Evolutionary conservation across 2,797 vertebrate genomes (phyloP).

Genomic region (Gymnodraco acuticeps): DNA sequence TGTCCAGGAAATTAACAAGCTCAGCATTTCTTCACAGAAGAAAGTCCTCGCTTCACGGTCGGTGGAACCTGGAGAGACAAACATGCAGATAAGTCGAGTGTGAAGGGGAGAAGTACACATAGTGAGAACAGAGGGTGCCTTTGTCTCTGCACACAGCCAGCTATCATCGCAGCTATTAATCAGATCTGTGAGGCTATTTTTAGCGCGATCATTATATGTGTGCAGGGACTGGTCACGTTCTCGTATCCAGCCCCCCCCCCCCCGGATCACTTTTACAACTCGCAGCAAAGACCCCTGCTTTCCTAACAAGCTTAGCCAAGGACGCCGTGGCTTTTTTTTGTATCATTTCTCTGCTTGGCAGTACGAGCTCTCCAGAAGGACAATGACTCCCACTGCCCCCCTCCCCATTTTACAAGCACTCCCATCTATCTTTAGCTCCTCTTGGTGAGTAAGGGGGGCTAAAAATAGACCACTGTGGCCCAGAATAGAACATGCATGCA

Average conservation of each 20-base stretch:
- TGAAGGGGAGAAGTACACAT: neutral
- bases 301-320: conserved; percentile 58
- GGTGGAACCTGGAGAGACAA: conserved; percentile 91
- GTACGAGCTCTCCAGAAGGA: conserved; percentile 46
- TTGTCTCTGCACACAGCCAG: conserved; percentile 43
- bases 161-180: conserved; percentile 60
- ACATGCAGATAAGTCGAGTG: neutral
- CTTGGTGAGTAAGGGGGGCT: conserved; percentile 57
- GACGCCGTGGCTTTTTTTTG: conserved; percentile 40
- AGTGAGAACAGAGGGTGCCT: conserved; percentile 43
- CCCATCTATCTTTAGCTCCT: conserved; percentile 78
- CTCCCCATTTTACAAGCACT: conserved; percentile 28
- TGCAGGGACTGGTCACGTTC: neutral
- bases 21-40: conserved; percentile 97
- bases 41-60: conserved; percentile 92
- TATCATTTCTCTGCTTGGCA: conserved; percentile 36
- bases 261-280: conserved; percentile 65
- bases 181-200: conserved; percentile 69
- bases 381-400: conserved; percentile 11
- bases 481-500: conserved; percentile 63
- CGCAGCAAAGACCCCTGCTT: conserved; percentile 32
- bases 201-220: conserved; percentile 42
- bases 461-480: conserved; percentile 69
- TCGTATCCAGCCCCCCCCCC: conserved; percentile 9
- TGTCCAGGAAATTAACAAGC: conserved; percentile 64